Evolutionary conservation across 2,888 invertebrate genomes (phyloP).

Genomic region (Tupiocoris notatus): DNA sequence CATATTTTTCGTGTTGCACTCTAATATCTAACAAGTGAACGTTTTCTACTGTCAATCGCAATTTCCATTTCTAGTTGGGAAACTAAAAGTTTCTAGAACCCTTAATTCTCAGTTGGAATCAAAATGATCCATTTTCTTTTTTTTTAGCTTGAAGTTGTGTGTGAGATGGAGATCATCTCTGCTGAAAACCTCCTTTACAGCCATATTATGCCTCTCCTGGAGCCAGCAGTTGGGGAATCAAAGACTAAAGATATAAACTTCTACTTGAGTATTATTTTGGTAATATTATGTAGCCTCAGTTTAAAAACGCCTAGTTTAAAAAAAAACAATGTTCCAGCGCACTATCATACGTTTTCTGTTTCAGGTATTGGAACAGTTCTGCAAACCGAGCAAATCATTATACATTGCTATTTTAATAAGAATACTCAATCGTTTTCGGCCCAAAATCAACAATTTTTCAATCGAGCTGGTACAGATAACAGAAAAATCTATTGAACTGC

Average conservation of each 20-base stretch:
- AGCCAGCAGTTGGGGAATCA: neutral
- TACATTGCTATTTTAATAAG: conserved; percentile 26
- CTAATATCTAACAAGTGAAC: too few relatives aligned
- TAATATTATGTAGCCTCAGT: neutral
- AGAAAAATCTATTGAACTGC: conserved; percentile 6
- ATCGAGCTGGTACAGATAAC: conserved; percentile 1
- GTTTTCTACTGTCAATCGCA: too few relatives aligned
- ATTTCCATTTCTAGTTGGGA: too few relatives aligned
- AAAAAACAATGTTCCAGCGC: neutral
- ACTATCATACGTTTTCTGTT: neutral
- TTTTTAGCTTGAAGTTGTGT: conserved; percentile 17
- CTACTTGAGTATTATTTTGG: conserved; percentile 5
- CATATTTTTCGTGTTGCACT: too few relatives aligned
- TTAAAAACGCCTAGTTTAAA: neutral
- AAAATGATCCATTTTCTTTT: neutral
- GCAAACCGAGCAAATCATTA: conserved; percentile 6
- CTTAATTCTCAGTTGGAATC: too few relatives aligned
- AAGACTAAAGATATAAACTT: conserved; percentile 8
- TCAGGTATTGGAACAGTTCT: conserved; percentile 18
- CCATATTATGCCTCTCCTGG: conserved; percentile 15
- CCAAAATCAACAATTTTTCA: conserved; percentile 26
- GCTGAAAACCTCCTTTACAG: conserved; percentile 5
- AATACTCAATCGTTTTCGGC: conserved; percentile 15
- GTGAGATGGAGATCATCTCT: conserved; percentile 12
- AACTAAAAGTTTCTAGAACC: too few relatives aligned